Evolutionary conservation across 2,113 vertebrate genomes (phyloP).

Genomic region (Malaclemys terrapin): DNA sequence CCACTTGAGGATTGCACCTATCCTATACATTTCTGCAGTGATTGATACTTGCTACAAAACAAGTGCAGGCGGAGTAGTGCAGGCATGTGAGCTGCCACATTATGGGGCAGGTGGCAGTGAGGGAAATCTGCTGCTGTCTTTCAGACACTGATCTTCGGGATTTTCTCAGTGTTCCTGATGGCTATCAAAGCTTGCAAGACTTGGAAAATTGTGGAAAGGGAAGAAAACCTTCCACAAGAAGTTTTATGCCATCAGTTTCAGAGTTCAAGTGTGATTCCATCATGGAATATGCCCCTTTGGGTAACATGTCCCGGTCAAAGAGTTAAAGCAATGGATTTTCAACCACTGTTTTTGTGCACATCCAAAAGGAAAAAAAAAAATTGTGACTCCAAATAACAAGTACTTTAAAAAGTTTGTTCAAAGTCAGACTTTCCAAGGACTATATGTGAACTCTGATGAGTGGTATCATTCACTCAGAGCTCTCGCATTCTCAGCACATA

Average conservation of each 20-base stretch:
- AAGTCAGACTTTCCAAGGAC: not conserved
- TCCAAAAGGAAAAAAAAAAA: not conserved
- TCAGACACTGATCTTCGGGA: not conserved
- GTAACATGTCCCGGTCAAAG: not conserved
- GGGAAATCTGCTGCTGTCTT: not conserved
- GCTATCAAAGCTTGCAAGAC: not conserved
- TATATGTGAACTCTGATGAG: not conserved
- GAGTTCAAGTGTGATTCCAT: not conserved
- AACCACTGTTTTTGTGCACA: not conserved
- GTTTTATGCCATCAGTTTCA: not conserved
- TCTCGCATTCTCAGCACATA: not conserved
- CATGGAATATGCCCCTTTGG: not conserved
- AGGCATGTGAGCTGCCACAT: not conserved
- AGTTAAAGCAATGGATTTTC: not conserved
- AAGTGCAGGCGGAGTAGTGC: not conserved
- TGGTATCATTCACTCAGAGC: not conserved
- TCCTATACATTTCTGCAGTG: not conserved
- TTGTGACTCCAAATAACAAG: not conserved
- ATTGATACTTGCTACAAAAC: not conserved
- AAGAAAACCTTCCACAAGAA: not conserved
- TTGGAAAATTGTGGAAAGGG: not conserved
- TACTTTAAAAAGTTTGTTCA: not conserved
- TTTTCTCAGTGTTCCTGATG: not conserved
- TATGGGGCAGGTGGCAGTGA: not conserved
- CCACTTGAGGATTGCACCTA: not conserved